phyloP scores from a whole-genome alignment of 2,797 vertebrate species.

The Diglossa cyanea region DNA sequence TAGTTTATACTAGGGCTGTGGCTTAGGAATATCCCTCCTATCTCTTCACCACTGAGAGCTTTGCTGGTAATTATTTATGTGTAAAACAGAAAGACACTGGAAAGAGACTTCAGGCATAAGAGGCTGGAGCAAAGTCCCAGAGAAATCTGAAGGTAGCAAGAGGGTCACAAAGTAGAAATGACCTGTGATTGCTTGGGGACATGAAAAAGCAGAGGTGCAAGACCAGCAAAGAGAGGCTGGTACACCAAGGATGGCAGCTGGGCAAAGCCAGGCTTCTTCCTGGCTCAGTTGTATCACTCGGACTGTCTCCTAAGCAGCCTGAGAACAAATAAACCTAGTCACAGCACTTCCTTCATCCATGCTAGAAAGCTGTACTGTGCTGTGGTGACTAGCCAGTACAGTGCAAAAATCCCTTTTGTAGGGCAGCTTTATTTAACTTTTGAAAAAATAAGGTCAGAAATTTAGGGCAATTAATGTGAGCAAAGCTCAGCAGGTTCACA shows the following conservation, averaged over 20 bases:
- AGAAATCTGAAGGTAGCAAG: neutral
- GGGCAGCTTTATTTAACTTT: slow-evolving; percentile 43
- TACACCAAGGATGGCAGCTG: neutral
- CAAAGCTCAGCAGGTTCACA: slow-evolving; percentile 31
- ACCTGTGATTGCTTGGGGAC: neutral
- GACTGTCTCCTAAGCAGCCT: neutral
- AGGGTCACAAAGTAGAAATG: neutral
- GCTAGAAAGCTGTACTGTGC: neutral
- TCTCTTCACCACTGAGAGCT: neutral
- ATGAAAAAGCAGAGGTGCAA: neutral
- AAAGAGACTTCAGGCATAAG: neutral
- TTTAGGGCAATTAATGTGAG: slow-evolving; percentile 38
- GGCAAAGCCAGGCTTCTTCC: neutral
- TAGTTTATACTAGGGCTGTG: neutral
- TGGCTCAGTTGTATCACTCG: accelerated
- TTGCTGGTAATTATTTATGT: neutral
- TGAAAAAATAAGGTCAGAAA: slow-evolving; percentile 46
- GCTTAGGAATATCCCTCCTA: neutral
- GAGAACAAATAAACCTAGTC: neutral
- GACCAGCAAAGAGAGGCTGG: neutral
- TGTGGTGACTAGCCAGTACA: neutral
- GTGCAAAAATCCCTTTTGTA: neutral
- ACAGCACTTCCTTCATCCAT: neutral
- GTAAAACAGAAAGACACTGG: neutral
- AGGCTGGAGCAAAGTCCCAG: neutral